These are phyloP conservation scores for Manduca sexta DNA, from an alignment of 1,140 invertebrate genomes.

Conservation along the genomic window DNA sequence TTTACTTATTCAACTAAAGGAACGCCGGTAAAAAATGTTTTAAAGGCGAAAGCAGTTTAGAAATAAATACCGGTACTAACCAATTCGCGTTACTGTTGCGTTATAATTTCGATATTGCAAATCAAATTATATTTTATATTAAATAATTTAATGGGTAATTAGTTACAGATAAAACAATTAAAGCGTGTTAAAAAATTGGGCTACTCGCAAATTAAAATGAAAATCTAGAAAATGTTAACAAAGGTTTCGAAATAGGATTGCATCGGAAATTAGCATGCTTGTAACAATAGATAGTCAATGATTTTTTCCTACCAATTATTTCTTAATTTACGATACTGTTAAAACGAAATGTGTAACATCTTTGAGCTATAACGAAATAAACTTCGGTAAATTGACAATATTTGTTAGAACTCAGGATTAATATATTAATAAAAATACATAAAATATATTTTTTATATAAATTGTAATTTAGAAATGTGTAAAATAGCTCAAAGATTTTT, in stretches of 20 bases:
- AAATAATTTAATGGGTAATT: too few species aligned
- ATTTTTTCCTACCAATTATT: conserved; percentile 45
- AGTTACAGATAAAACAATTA: not conserved
- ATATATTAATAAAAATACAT: not conserved
- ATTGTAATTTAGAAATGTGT: not conserved
- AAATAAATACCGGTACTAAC: too few species aligned
- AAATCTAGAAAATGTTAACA: conserved; percentile 9
- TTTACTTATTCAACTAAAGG: too few species aligned
- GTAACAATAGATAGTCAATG: conserved; percentile 45
- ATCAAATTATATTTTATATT: too few species aligned
- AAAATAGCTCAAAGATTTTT: too few species aligned
- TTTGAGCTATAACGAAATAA: conserved; percentile 42
- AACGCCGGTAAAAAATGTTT: too few species aligned
- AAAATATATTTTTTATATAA: too few species aligned
- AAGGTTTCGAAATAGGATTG: conserved; percentile 14
- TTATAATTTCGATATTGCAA: too few species aligned
- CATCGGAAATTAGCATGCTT: conserved; percentile 46
- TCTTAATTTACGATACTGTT: conserved; percentile 54
- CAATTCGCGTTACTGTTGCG: too few species aligned
- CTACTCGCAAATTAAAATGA: not conserved
- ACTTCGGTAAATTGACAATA: conserved; percentile 4
- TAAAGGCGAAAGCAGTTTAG: too few species aligned
- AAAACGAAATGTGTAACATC: conserved; percentile 57
- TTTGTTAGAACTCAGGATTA: not conserved
- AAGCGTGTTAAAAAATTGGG: not conserved